Conservation (phyloP, 2,888 invertebrate species). For the Leptopilina syphax region DNA sequence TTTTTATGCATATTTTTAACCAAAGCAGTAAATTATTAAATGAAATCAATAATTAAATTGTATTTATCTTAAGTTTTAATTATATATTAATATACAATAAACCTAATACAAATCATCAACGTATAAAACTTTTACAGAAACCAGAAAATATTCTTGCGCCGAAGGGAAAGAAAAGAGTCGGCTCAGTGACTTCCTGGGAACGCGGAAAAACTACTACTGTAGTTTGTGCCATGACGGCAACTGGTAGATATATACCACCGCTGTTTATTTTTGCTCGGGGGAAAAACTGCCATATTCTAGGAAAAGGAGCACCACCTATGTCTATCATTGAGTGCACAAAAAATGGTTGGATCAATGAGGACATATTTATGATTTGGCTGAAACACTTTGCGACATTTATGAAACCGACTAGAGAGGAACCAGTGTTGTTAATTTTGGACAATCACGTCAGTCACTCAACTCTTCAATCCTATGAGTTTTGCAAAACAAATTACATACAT, state of each 20-base stretch:
- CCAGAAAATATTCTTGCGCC: constrained; percentile 69
- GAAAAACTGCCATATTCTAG: constrained; percentile 69
- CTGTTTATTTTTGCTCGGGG: constrained; percentile 76
- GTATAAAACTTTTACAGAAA: constrained; percentile 10
- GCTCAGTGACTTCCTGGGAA: constrained; percentile 53
- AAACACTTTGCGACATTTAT: constrained; percentile 61
- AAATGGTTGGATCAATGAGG: constrained; percentile 62
- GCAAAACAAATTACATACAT: constrained; percentile 41
- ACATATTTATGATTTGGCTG: constrained; percentile 42
- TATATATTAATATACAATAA: no score
- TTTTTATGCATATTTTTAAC: no score
- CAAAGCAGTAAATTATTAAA: no score
- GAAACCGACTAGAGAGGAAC: constrained; percentile 66
- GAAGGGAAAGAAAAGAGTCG: constrained; percentile 74
- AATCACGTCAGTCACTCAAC: constrained; percentile 45
- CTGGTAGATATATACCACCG: constrained; percentile 73
- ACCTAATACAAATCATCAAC: no score
- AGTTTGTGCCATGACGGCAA: constrained; percentile 73
- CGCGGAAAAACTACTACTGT: constrained; percentile 65
- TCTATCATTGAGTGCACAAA: constrained; percentile 64
- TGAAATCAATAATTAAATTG: no score
- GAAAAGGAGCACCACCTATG: constrained; percentile 72
- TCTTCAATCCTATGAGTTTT: constrained; percentile 38
- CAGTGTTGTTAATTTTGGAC: constrained; percentile 48
- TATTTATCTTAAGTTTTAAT: no score